Evolutionary conservation across 2,113 vertebrate species (phyloP).

Genomic region (Vireo altiloquus): DNA sequence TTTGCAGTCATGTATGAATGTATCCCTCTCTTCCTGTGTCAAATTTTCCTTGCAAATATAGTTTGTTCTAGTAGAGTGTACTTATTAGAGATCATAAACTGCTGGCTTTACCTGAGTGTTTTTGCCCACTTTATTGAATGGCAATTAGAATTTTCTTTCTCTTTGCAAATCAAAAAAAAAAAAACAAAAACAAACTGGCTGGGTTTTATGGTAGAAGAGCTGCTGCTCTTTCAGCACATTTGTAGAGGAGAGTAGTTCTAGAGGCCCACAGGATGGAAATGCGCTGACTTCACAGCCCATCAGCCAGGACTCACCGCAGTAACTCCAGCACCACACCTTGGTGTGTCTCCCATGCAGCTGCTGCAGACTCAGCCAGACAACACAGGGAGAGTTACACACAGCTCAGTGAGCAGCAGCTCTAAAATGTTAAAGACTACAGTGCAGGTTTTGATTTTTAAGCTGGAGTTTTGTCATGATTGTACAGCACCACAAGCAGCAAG

Average conservation of each 20-base stretch:
- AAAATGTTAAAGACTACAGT: not conserved
- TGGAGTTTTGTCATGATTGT: not conserved
- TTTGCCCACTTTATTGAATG: not conserved
- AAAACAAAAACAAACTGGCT: not conserved
- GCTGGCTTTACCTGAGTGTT: not conserved
- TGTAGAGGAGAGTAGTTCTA: not conserved
- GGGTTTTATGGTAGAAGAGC: not conserved
- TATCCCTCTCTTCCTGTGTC: not conserved
- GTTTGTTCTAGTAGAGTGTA: rapidly evolving
- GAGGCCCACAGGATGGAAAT: not conserved
- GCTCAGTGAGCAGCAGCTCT: not conserved
- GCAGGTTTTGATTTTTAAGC: not conserved
- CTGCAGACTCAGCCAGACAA: not conserved
- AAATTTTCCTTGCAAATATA: not conserved
- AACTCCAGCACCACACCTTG: not conserved
- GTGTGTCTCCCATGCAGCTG: rapidly evolving
- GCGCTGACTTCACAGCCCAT: not conserved
- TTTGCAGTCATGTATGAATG: not conserved
- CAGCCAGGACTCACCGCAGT: not conserved
- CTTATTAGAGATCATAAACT: not conserved
- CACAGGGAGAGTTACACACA: not conserved
- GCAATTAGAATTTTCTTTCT: not conserved
- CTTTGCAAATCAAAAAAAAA: not conserved
- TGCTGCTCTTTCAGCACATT: not conserved
- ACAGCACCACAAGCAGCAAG: not conserved